Conservation (phyloP, 1,140 invertebrate species). For the Musca domestica region DNA sequence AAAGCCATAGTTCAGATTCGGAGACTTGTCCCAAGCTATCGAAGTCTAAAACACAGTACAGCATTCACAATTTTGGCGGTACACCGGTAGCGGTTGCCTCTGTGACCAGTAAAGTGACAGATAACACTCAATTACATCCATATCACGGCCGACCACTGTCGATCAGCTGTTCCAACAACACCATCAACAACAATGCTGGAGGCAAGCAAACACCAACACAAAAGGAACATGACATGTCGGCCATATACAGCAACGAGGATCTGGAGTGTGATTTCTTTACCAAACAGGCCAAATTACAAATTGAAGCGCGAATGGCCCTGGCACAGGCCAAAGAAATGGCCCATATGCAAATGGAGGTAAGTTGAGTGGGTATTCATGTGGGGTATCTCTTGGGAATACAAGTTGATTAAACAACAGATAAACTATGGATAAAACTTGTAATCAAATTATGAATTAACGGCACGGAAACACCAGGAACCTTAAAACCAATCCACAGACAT, state of each 20-base stretch:
- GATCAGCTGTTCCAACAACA: conserved; percentile 19
- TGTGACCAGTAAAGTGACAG: background rate
- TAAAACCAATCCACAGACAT: too few species aligned
- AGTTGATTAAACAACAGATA: too few species aligned
- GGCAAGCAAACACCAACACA: conserved; percentile 36
- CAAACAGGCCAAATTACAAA: conserved; percentile 79
- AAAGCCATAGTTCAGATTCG: conserved; percentile 69
- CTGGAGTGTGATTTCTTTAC: conserved; percentile 73
- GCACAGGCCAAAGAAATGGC: conserved; percentile 91
- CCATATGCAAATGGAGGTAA: conserved; percentile 87
- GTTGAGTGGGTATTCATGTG: background rate
- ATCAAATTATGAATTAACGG: too few species aligned
- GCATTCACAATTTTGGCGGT: conserved; percentile 14
- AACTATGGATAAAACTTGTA: too few species aligned
- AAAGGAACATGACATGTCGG: conserved; percentile 47
- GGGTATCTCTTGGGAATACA: too few species aligned
- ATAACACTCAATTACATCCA: conserved; percentile 47
- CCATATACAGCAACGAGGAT: conserved; percentile 48
- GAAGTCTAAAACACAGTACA: conserved; percentile 26
- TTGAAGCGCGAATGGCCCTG: conserved; percentile 84
- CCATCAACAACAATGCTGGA: conserved; percentile 2
- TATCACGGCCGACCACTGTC: conserved; percentile 57
- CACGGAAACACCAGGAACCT: background rate
- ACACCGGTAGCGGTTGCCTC: conserved; percentile 1
- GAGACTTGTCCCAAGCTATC: conserved; percentile 56